These are phyloP conservation scores for Drosophila hamatofila DNA, from an alignment of 2,888 invertebrate species.

Conservation along the genomic window DNA sequence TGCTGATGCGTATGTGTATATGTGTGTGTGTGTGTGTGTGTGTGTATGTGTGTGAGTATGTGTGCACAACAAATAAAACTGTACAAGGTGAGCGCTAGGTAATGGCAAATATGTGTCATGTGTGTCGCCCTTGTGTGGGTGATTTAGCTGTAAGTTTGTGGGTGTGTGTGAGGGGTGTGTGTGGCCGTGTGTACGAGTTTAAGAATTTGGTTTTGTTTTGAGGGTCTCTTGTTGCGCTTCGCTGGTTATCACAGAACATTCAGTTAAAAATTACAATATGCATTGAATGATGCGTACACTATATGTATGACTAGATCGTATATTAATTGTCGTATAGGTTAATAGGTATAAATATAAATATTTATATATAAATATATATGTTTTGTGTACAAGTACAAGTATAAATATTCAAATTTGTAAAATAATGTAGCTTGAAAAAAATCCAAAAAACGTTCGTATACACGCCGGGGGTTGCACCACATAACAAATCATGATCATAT, in stretches of 20 bases:
- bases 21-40: slow-evolving; percentile 6
- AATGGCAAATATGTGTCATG: slow-evolving; percentile 14
- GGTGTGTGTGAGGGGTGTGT: slow-evolving; percentile 6
- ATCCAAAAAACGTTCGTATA: slow-evolving; percentile 75
- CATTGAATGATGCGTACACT: slow-evolving; percentile 79
- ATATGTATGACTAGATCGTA: slow-evolving; percentile 63
- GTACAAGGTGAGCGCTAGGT: slow-evolving; percentile 38
- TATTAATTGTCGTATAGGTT: slow-evolving; percentile 55
- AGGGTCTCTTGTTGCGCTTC: slow-evolving; percentile 60
- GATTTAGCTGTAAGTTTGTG: slow-evolving; percentile 9
- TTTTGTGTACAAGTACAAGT: slow-evolving; percentile 59
- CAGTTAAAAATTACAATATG: slow-evolving; percentile 79
- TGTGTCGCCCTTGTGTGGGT: slow-evolving; percentile 34
- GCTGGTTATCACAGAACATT: slow-evolving; percentile 75
- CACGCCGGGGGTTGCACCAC: slow-evolving; percentile 77
- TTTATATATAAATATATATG: slow-evolving; percentile 40
- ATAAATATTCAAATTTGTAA: slow-evolving; percentile 52
- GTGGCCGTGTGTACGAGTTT: slow-evolving; percentile 9
- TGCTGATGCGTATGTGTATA: slow-evolving; percentile 25
- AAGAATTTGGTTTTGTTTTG: slow-evolving; percentile 33
- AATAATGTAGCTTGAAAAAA: slow-evolving; percentile 61
- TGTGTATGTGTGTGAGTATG: slow-evolving; percentile 4
- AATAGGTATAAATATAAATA: slow-evolving; percentile 54
- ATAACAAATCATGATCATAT: slow-evolving; percentile 76
- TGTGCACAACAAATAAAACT: slow-evolving; percentile 21